Evolutionary conservation across 2,797 vertebrate genomes (phyloP).

Genomic region (Peromyscus nudipes): DNA sequence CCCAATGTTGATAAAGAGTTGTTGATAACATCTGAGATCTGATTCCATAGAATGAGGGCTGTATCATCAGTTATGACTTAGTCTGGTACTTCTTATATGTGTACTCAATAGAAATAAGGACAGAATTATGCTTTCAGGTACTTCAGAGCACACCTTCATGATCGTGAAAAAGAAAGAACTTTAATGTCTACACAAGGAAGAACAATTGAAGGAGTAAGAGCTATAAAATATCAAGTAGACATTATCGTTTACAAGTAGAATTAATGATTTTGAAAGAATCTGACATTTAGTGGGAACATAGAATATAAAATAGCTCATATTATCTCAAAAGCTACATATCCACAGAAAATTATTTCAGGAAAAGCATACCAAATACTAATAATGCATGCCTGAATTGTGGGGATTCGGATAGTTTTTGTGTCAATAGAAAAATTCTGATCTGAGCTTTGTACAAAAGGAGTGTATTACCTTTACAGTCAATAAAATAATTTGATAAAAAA

Average conservation of each 20-base stretch:
- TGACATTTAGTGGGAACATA: not conserved
- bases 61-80: not conserved
- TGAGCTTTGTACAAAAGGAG: not conserved
- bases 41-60: not conserved
- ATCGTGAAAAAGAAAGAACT: not conserved
- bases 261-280: not conserved
- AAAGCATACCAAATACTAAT: not conserved
- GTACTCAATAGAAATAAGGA: not conserved
- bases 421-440: not conserved
- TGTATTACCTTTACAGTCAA: not conserved
- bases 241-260: not conserved
- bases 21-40: not conserved
- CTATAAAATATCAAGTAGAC: not conserved
- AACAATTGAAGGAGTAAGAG: not conserved
- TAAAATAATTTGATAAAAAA: not conserved
- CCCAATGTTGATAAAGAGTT: not conserved
- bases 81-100: not conserved
- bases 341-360: not conserved
- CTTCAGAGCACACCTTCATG: not conserved
- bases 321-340: not conserved
- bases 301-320: not conserved
- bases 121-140: not conserved
- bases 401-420: not conserved
- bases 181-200: not conserved
- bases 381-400: not conserved